A percentile compares a stretch with the other conserved stretches of the same genome.
These are phyloP conservation scores for Ctenomys sociabilis DNA, from an alignment of 2,113 vertebrate species.

Conservation along the genomic window DNA sequence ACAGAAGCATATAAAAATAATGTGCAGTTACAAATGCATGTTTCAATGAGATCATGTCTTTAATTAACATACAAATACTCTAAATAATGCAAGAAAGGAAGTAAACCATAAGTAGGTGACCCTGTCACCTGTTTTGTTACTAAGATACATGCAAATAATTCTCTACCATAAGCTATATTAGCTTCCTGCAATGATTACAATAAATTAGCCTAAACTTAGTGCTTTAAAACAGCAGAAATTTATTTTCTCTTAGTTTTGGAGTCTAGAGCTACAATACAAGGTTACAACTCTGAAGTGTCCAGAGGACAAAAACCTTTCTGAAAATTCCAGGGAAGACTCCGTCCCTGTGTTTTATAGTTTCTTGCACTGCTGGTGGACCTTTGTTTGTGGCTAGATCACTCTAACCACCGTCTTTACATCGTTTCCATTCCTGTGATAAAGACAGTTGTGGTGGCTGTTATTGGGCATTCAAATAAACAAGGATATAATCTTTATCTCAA, in stretches of 20 bases:
- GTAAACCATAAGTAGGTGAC: not conserved
- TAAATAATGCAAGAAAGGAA: not conserved
- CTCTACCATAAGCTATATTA: not conserved
- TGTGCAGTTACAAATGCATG: not conserved
- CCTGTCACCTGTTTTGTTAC: not conserved
- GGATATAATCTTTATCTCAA: not conserved
- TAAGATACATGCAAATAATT: not conserved
- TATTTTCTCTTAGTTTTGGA: not conserved
- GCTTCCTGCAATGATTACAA: not conserved
- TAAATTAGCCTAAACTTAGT: not conserved
- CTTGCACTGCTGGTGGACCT: not conserved
- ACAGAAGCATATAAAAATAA: not conserved
- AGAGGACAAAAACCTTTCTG: not conserved
- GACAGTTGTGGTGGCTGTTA: not conserved
- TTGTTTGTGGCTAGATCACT: not conserved
- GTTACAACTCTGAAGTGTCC: not conserved
- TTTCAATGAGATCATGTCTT: not conserved
- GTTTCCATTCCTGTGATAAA: not conserved
- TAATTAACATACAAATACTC: not conserved
- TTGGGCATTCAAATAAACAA: not conserved
- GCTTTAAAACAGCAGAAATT: not conserved
- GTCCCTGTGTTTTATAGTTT: not conserved
- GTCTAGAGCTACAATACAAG: not conserved
- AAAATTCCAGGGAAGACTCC: not conserved
- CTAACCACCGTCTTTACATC: not conserved